Percentiles rank a stretch among this genome's conserved stretches.
These are phyloP conservation scores for Phalacrocorax carbo DNA, from an alignment of 2,113 vertebrate genomes.

Conservation along the genomic window DNA sequence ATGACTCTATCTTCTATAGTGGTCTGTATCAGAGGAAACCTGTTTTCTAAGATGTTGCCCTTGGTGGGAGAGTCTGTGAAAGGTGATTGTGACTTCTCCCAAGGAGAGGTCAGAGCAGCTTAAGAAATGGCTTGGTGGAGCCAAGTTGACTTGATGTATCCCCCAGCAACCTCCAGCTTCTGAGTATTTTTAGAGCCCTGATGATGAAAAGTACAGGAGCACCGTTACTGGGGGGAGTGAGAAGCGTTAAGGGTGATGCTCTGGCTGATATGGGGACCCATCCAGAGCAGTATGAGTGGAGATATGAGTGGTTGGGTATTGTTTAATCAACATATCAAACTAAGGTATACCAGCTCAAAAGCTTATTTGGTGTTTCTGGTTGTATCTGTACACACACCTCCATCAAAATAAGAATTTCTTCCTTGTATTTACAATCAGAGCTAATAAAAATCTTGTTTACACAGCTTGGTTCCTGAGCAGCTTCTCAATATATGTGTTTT, in stretches of 20 bases:
- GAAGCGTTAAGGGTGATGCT: background rate
- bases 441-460: background rate
- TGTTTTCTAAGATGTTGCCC: background rate
- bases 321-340: background rate
- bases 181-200: background rate
- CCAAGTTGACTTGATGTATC: background rate
- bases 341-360: background rate
- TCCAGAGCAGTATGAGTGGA: background rate
- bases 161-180: background rate
- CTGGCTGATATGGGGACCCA: background rate
- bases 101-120: background rate
- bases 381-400: background rate
- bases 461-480: background rate
- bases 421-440: background rate
- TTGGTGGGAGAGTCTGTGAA: background rate
- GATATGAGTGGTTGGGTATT: background rate
- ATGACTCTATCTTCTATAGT: background rate
- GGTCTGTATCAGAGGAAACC: background rate
- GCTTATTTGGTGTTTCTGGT: background rate
- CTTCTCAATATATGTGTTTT: background rate
- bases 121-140: background rate
- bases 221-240: rapidly evolving
- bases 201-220: background rate
- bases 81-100: background rate
- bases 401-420: background rate